These are phyloP conservation scores for Drosophila orena DNA, from an alignment of 1,140 invertebrate species.

Conservation along the genomic window DNA sequence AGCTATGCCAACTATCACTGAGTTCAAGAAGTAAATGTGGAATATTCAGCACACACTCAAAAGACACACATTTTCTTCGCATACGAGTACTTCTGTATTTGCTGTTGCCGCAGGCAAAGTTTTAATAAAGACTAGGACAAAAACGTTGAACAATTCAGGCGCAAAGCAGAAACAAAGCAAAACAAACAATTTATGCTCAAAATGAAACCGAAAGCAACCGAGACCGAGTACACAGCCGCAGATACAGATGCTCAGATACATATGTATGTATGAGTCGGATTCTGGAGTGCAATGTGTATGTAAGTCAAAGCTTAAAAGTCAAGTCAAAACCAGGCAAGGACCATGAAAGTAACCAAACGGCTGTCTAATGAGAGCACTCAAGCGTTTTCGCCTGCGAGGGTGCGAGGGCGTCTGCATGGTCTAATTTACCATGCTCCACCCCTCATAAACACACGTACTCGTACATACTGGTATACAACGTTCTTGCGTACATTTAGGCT, in stretches of 20 bases:
- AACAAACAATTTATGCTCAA: conserved; percentile 62
- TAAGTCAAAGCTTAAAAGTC: conserved; percentile 65
- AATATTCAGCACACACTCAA: background rate
- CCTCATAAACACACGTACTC: background rate
- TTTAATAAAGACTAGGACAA: conserved; percentile 80
- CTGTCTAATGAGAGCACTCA: conserved; percentile 70
- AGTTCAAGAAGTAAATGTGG: too few species aligned
- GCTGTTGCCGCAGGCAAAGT: conserved; percentile 49
- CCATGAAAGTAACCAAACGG: conserved; percentile 67
- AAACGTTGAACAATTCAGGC: conserved; percentile 67
- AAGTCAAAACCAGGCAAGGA: conserved; percentile 59
- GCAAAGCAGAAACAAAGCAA: conserved; percentile 63
- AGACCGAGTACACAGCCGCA: conserved; percentile 27
- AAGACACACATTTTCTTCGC: background rate
- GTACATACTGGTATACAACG: too few species aligned
- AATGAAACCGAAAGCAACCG: conserved; percentile 70
- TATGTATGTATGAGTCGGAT: conserved; percentile 25
- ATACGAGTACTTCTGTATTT: conserved; percentile 19
- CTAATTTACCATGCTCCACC: conserved; percentile 58
- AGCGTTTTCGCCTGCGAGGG: conserved; percentile 22
- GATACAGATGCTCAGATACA: conserved; percentile 12
- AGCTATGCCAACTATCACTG: too few species aligned
- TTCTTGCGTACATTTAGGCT: background rate
- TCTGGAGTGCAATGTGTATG: conserved; percentile 67
- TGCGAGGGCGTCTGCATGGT: conserved; percentile 6